Conservation (phyloP, 2,797 vertebrate genomes). For the Myotis planiceps region DNA sequence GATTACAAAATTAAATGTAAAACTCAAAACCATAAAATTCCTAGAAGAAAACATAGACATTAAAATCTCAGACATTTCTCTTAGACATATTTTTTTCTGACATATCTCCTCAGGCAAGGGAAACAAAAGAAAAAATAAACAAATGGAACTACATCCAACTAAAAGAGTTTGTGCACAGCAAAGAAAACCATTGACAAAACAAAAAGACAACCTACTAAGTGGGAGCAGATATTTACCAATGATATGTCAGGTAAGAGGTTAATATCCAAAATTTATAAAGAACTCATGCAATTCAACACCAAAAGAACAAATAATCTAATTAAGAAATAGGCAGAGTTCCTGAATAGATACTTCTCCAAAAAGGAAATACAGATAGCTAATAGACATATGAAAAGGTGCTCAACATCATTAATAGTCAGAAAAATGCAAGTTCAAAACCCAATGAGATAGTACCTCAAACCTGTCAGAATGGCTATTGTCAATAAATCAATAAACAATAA, state of each 20-base stretch:
- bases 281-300: not conserved
- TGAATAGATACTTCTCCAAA: not conserved
- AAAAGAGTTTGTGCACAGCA: not conserved
- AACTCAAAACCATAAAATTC: not conserved
- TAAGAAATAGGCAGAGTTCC: not conserved
- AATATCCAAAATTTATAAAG: not conserved
- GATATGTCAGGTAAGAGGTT: not conserved
- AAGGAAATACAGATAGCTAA: not conserved
- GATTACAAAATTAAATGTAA: not conserved
- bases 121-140: not conserved
- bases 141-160: not conserved
- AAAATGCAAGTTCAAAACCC: not conserved
- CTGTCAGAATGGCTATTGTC: not conserved
- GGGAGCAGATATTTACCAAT: not conserved
- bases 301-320: not conserved
- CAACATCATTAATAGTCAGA: not conserved
- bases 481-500: not conserved
- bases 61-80: not conserved
- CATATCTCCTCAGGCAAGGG: not conserved
- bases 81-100: not conserved
- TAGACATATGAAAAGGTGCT: not conserved
- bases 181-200: not conserved
- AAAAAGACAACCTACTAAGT: not conserved
- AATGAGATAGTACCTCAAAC: not conserved
- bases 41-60: not conserved